Conservation (phyloP, 2,113 vertebrate genomes). For the Xenopus laevis region DNA sequence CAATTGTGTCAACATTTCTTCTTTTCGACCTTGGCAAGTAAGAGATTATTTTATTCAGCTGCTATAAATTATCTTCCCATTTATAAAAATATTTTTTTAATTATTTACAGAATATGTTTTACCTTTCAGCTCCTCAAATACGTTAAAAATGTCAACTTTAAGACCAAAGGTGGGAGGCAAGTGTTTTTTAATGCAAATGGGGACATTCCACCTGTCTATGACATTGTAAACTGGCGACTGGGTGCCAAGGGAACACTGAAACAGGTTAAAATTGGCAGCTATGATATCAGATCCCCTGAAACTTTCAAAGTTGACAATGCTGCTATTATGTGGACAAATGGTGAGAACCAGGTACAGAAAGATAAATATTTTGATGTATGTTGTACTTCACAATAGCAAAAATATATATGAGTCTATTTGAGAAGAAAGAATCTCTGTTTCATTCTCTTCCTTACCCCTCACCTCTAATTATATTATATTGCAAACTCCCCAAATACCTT, state of each 20-base stretch:
- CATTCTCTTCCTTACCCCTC: no score
- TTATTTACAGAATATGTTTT: not conserved
- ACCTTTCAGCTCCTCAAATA: conserved; percentile 10
- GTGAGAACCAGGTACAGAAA: not conserved
- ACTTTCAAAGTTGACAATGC: not conserved
- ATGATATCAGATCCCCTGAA: not conserved
- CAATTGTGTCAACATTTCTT: conserved; percentile 23
- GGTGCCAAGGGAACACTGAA: not conserved
- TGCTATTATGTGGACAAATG: not conserved
- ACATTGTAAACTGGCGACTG: conserved; percentile 2
- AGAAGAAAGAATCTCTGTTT: no score
- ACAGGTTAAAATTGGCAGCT: not conserved
- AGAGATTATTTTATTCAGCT: not conserved
- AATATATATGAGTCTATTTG: no score
- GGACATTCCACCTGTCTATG: conserved; percentile 6
- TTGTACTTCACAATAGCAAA: no score
- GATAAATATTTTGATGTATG: no score
- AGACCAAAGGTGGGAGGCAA: conserved; percentile 5
- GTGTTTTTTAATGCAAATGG: conserved; percentile 25
- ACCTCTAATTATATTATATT: no score
- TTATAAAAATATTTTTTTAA: no score
- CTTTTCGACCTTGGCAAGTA: conserved; percentile 44
- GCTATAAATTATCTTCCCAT: not conserved
- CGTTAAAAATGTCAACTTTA: conserved; percentile 7
- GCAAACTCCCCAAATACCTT: no score